These are phyloP conservation scores for Perca schrenkii DNA, from an alignment of 2,113 vertebrate genomes.

Conservation along the genomic window DNA sequence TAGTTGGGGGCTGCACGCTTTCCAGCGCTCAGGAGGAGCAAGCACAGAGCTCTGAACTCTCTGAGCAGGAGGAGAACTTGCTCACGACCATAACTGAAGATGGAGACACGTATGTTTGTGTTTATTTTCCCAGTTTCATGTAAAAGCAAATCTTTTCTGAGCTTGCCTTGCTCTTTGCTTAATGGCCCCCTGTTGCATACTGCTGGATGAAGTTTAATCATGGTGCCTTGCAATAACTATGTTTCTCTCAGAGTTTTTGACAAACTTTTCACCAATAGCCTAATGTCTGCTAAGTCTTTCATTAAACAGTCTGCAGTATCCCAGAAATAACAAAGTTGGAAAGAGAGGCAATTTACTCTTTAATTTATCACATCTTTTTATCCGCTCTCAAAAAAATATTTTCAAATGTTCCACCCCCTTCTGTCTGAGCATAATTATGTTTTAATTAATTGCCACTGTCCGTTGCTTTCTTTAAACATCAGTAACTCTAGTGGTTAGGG, in stretches of 20 bases:
- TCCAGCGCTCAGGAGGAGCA: conserved; percentile 43
- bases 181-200: background rate
- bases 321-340: background rate
- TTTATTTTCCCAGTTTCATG: background rate
- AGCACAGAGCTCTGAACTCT: conserved; percentile 28
- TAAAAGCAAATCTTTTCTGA: background rate
- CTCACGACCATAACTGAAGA: conserved; percentile 84
- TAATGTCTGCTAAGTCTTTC: background rate
- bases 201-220: background rate
- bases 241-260: background rate
- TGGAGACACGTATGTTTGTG: conserved; percentile 86
- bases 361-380: background rate
- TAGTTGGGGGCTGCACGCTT: conserved; percentile 68
- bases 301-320: background rate
- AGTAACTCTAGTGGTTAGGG: background rate
- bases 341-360: background rate
- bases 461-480: background rate
- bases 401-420: background rate
- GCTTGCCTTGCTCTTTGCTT: background rate
- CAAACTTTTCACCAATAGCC: background rate
- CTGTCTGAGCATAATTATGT: background rate
- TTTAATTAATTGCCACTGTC: background rate
- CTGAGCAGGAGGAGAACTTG: conserved; percentile 74
- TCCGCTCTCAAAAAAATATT: background rate
- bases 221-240: background rate